phyloP scores from a whole-genome alignment of 2,797 vertebrate genomes.

The Cynopterus sphinx region DNA sequence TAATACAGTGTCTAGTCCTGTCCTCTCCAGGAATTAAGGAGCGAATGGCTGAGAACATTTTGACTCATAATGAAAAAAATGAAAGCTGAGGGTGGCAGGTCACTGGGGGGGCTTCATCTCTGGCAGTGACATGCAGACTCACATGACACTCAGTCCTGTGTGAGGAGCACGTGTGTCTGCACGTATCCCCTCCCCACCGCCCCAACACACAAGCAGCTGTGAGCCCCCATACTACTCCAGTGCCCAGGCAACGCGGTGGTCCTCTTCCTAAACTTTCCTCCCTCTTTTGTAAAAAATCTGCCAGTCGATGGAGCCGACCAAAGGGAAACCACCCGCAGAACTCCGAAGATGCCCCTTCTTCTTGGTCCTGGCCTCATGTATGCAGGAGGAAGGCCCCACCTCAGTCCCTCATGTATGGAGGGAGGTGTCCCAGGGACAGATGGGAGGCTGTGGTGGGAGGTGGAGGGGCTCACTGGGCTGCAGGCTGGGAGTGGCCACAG shows the following conservation, averaged over 20 bases:
- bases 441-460: background rate
- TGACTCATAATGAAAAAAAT: background rate
- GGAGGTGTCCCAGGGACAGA: background rate
- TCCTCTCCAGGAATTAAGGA: background rate
- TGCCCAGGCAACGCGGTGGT: accelerated
- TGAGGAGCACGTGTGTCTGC: background rate
- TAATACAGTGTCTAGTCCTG: background rate
- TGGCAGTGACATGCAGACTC: background rate
- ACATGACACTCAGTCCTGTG: accelerated
- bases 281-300: background rate
- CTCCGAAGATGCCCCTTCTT: background rate
- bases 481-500: constrained; percentile 79
- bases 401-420: background rate
- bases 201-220: background rate
- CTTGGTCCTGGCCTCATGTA: background rate
- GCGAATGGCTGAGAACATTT: background rate
- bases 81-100: background rate
- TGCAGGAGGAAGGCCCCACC: background rate
- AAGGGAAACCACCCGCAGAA: background rate
- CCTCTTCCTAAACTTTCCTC: background rate
- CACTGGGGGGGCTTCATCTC: background rate
- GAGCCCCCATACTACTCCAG: background rate
- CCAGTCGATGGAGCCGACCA: background rate
- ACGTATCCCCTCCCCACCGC: background rate
- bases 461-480: background rate